These are phyloP conservation scores for Gymnothorax reevesii DNA, from an alignment of 2,797 vertebrate species.

Conservation along the genomic window DNA sequence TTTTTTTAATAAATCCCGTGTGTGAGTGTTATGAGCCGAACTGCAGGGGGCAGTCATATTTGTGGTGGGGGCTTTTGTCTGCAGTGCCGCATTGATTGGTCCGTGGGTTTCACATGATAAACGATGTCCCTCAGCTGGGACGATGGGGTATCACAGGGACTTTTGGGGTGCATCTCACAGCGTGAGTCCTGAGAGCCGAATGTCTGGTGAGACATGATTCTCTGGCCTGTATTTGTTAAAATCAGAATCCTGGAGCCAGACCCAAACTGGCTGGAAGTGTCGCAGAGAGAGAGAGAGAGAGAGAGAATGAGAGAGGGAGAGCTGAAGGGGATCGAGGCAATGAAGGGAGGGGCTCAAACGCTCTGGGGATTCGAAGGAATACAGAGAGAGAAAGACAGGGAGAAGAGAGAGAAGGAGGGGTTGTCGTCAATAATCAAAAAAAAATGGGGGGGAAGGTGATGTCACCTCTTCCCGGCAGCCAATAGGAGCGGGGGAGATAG, in stretches of 20 bases:
- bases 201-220: neutral
- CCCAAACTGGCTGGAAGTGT: neutral
- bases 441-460: neutral
- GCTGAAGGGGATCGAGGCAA: neutral
- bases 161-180: neutral
- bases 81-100: slow-evolving; percentile 8
- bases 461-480: slow-evolving; percentile 13
- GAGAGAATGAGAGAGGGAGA: neutral
- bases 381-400: neutral
- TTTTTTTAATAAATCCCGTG: neutral
- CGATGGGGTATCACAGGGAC: neutral
- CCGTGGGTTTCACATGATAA: neutral
- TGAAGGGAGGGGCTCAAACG: neutral
- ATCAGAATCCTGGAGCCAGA: neutral
- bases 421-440: neutral
- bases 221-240: neutral
- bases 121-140: neutral
- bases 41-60: neutral
- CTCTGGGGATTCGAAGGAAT: neutral
- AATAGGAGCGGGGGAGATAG: neutral
- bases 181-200: neutral
- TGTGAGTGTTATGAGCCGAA: neutral
- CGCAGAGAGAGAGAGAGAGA: neutral
- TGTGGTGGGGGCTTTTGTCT: neutral
- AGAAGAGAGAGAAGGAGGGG: neutral